A percentile compares a stretch with the other conserved stretches of the same genome.
Conservation (phyloP, 2,113 vertebrate genomes). For the Sialia sialis region DNA sequence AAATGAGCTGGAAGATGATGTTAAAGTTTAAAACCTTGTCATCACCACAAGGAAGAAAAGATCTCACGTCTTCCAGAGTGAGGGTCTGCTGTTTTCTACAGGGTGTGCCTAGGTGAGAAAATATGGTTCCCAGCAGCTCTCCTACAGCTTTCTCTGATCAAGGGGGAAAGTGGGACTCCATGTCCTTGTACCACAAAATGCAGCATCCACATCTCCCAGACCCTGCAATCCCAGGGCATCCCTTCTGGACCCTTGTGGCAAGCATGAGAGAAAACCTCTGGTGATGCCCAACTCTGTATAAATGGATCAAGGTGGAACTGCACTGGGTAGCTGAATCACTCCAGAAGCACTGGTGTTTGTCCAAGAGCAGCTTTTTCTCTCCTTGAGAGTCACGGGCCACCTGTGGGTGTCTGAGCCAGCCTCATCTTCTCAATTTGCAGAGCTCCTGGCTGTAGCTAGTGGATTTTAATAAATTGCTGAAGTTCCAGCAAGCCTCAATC, state of each 20-base stretch:
- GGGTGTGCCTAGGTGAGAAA: neutral
- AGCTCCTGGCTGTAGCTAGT: neutral
- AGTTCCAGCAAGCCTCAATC: neutral
- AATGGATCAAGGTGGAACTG: neutral
- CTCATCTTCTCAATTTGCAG: neutral
- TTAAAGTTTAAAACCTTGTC: neutral
- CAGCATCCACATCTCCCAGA: neutral
- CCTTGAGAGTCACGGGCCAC: neutral
- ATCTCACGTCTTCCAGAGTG: neutral
- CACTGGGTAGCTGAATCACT: neutral
- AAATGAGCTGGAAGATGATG: neutral
- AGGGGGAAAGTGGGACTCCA: neutral
- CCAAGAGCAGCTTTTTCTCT: neutral
- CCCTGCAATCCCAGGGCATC: neutral
- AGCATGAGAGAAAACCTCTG: neutral
- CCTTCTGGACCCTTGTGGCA: neutral
- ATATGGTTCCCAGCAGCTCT: neutral
- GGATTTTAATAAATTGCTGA: neutral
- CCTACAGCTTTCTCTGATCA: neutral
- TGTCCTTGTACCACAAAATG: neutral
- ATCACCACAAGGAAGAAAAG: neutral
- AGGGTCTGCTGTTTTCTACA: neutral
- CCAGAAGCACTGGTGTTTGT: neutral
- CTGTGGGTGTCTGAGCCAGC: neutral
- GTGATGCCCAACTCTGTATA: neutral